Evolutionary conservation across 2,888 invertebrate species (phyloP).

Genomic region (Cistogaster globosa): DNA sequence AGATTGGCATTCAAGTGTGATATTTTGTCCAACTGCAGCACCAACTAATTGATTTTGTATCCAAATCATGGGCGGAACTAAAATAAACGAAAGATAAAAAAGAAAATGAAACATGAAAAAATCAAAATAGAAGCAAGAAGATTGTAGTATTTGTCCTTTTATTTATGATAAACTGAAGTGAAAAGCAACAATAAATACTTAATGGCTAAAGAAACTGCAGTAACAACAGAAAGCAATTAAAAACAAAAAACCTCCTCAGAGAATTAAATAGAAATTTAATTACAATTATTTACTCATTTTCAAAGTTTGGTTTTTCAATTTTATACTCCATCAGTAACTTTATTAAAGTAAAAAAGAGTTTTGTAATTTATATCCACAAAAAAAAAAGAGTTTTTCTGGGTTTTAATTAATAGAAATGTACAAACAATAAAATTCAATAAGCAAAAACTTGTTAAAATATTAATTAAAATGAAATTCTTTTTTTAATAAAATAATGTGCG

Average conservation of each 20-base stretch:
- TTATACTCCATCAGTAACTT: background rate
- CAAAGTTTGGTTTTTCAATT: conserved; percentile 29
- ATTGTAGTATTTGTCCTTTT: conserved; percentile 49
- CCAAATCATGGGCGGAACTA: conserved; percentile 90
- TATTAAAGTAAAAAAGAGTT: conserved; percentile 8
- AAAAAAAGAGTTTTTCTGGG: background rate
- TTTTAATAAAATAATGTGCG: too few relatives aligned
- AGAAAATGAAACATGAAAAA: conserved; percentile 18
- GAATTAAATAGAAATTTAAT: conserved; percentile 56
- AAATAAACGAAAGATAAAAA: background rate
- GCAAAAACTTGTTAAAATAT: background rate
- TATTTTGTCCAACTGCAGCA: conserved; percentile 86
- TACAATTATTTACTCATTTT: conserved; percentile 38
- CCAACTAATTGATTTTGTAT: conserved; percentile 89
- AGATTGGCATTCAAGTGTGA: conserved; percentile 88
- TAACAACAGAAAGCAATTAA: conserved; percentile 54
- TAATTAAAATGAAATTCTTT: too few relatives aligned
- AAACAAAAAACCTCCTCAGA: conserved; percentile 49
- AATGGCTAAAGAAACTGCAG: conserved; percentile 25
- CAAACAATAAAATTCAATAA: background rate
- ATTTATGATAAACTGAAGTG: background rate
- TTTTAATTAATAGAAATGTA: background rate
- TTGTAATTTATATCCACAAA: background rate
- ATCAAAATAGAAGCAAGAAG: conserved; percentile 25
- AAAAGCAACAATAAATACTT: conserved; percentile 18